Base-by-base conservation (phyloP, 2,888 invertebrate species). In the Harpalus rubripes region DNA sequence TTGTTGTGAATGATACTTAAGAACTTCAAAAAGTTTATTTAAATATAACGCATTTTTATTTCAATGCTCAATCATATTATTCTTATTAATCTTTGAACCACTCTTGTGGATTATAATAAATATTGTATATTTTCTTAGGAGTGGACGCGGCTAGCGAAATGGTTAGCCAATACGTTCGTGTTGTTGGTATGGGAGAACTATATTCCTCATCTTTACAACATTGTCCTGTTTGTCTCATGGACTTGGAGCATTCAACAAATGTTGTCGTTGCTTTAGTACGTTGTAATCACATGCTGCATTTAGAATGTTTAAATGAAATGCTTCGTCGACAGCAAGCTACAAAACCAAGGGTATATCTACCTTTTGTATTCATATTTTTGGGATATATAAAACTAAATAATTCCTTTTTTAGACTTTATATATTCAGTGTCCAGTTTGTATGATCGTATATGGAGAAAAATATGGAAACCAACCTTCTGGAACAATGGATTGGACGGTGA, bases 401-500 rank as follows among this genome's bases (percentile, higher is more conserved):
- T 68, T 6, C 52, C 56, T 10, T 56, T 84, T 84, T 7, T 58
- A 85, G 85, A 80, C 85, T 90, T 92, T 96, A 88, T 96, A 96
- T 90, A 94, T 97, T 88, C 96, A 96, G 90, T 98, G 98, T 90
- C 96, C 96, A 2, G 95, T 96, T 26, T 98, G 98, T 91, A 96
- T 97, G 86, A 95, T 95, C 88, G 95, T 96, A 88, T 97, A 97
- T 90, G 97, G 97, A 0, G 95, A 96, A 91, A 94, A 94, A 86
- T 92, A 93, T 88, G 96, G 96, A 59, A 96, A 95, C 90, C 97
- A 97, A 91, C 97, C 97, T 0, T 93, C 94, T 26, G 96, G 96
- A 85, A 94, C 94, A 87, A 96, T 97, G 96, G 95, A 96, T 88
- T 96, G 96, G 96, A 94, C 94, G 79, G 92, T 95, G 86, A 93